These are phyloP conservation scores for Carassius gibelio DNA, from an alignment of 2,113 vertebrate genomes.

Conservation along the genomic window DNA sequence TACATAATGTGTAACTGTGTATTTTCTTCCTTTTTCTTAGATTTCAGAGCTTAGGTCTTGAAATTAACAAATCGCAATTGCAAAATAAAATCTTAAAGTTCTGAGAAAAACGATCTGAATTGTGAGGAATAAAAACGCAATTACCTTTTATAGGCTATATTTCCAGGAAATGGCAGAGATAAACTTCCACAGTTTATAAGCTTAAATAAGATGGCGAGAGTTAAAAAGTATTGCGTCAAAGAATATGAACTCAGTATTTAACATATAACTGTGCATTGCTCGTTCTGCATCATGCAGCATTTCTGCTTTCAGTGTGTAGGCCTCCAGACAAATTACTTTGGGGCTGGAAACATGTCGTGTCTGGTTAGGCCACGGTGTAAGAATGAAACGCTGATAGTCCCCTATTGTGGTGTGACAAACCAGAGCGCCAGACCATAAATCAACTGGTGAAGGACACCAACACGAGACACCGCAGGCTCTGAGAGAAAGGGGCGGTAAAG, in stretches of 20 bases:
- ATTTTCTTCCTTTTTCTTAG: too few species aligned
- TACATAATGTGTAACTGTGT: too few species aligned
- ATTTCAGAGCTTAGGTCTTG: too few species aligned
- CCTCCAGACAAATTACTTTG: background rate
- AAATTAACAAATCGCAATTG: too few species aligned
- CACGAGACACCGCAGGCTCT: background rate
- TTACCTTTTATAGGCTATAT: too few species aligned
- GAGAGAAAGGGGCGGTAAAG: conserved; percentile 31
- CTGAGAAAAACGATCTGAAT: too few species aligned
- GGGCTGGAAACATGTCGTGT: background rate
- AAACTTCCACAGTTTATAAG: too few species aligned
- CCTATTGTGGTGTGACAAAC: conserved; percentile 72
- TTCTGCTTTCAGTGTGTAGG: too few species aligned
- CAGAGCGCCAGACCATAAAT: conserved; percentile 69
- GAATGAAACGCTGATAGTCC: conserved; percentile 56
- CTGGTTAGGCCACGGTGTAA: conserved; percentile 26
- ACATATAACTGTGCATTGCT: background rate
- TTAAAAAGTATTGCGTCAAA: background rate
- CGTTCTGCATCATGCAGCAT: background rate
- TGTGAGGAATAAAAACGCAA: too few species aligned
- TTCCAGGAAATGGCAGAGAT: too few species aligned
- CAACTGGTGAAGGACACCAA: conserved; percentile 70
- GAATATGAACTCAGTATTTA: background rate
- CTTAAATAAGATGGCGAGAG: background rate
- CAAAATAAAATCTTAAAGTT: too few species aligned